phyloP scores from a whole-genome alignment of 2,888 invertebrate species.

The Sinotaia quadrata region DNA sequence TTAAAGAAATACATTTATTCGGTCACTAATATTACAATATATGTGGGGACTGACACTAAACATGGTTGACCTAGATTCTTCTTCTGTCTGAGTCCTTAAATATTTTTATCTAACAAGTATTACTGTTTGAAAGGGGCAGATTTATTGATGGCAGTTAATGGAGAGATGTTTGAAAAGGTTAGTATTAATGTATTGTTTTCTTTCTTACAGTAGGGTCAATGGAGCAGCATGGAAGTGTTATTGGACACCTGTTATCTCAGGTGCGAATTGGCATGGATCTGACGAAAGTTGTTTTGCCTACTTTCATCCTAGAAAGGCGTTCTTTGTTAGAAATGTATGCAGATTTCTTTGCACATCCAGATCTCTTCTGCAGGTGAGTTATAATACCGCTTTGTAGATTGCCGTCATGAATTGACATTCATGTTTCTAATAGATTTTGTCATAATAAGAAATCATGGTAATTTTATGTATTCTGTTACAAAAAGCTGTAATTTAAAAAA shows the following conservation, averaged over 20 bases:
- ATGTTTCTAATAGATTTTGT: too few species aligned
- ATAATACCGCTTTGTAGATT: too few species aligned
- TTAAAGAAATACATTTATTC: too few species aligned
- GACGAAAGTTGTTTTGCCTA: constrained; percentile 98
- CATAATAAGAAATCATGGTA: too few species aligned
- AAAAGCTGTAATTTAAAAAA: too few species aligned
- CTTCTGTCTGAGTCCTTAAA: too few species aligned
- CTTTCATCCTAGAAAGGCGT: constrained; percentile 96
- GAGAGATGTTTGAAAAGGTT: not conserved
- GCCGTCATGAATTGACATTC: too few species aligned
- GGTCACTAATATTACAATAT: too few species aligned
- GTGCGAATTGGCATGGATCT: constrained; percentile 99
- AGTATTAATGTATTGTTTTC: not conserved
- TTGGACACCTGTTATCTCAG: constrained; percentile 95
- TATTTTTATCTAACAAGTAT: too few species aligned
- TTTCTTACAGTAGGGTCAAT: constrained; percentile 82
- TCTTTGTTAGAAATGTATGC: constrained; percentile 99
- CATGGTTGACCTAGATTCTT: not conserved
- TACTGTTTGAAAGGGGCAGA: not conserved
- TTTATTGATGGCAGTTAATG: not conserved
- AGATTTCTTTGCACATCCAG: constrained; percentile 99
- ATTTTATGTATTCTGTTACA: too few species aligned
- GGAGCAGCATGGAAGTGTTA: constrained; percentile 97
- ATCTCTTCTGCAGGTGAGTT: constrained; percentile 88
- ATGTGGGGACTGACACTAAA: too few species aligned